Evolutionary conservation across 2,888 invertebrate species (phyloP).

Genomic region (Cataglyphis altisquamis): DNA sequence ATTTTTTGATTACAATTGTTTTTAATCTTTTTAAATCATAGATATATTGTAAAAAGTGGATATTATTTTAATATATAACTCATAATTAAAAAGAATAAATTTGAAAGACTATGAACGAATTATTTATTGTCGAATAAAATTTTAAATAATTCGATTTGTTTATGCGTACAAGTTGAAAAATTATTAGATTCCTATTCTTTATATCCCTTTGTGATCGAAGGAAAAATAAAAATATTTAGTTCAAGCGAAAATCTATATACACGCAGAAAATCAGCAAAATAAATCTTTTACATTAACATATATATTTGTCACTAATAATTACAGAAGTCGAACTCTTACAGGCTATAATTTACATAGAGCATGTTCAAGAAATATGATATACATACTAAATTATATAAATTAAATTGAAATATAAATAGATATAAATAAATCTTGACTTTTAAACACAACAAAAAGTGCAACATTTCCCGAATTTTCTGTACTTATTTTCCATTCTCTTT

Average conservation of each 20-base stretch:
- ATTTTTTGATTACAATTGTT: not conserved
- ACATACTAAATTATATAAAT: slow-evolving; percentile 53
- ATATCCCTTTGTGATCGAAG: not conserved
- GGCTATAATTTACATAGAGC: slow-evolving; percentile 52
- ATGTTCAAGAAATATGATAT: slow-evolving; percentile 66
- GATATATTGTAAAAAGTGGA: not conserved
- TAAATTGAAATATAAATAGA: slow-evolving; percentile 36
- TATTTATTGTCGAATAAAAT: not conserved
- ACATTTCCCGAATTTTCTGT: not conserved
- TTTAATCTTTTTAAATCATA: slow-evolving; percentile 8
- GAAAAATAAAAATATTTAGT: not conserved
- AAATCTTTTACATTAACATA: slow-evolving; percentile 35
- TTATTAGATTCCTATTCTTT: not conserved
- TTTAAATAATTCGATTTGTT: not conserved
- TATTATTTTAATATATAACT: not conserved
- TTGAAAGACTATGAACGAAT: slow-evolving; percentile 2
- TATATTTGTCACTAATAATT: slow-evolving; percentile 14
- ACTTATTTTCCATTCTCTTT: not conserved
- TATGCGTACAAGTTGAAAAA: not conserved
- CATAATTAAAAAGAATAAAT: not conserved
- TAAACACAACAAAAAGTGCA: not conserved
- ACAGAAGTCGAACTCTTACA: slow-evolving; percentile 21
- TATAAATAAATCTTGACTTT: slow-evolving; percentile 13
- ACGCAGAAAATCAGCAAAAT: slow-evolving; percentile 10
- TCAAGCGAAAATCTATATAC: not conserved